phyloP scores from a whole-genome alignment of 2,888 invertebrate species.

The Dryobota labecula region DNA sequence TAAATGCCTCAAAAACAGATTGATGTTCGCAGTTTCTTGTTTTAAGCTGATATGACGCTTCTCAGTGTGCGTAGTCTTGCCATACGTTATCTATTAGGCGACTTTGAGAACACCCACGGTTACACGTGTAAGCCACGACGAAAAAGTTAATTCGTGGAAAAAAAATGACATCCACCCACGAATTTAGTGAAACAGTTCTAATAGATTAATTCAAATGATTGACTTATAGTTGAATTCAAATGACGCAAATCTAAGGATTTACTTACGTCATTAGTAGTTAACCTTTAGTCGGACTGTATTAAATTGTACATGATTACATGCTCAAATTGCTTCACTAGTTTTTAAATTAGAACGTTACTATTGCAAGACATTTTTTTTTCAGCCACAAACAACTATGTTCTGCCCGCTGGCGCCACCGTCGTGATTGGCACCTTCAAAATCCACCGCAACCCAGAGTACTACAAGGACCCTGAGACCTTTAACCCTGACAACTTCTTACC shows the following conservation, averaged over 20 bases:
- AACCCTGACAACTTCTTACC: conserved; percentile 95
- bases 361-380: conserved; percentile 34
- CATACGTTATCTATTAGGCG: background rate
- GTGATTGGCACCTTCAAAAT: conserved; percentile 92
- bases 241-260: conserved; percentile 43
- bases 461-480: conserved; percentile 93
- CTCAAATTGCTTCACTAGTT: conserved; percentile 11
- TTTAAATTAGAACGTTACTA: background rate
- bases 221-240: background rate
- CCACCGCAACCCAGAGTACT: conserved; percentile 92
- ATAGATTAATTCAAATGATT: too few species aligned
- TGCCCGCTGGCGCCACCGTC: conserved; percentile 94
- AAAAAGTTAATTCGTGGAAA: background rate
- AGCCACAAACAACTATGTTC: conserved; percentile 91
- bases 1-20: background rate
- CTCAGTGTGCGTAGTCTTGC: background rate
- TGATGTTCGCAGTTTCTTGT: background rate
- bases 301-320: conserved; percentile 22
- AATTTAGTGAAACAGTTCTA: conserved; percentile 5
- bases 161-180: background rate
- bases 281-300: conserved; percentile 29
- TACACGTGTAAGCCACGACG: background rate
- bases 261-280: conserved; percentile 41
- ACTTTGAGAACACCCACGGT: background rate
- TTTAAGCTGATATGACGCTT: background rate